Conservation (phyloP, 2,113 vertebrate genomes). For the Solenodon paradoxus region DNA sequence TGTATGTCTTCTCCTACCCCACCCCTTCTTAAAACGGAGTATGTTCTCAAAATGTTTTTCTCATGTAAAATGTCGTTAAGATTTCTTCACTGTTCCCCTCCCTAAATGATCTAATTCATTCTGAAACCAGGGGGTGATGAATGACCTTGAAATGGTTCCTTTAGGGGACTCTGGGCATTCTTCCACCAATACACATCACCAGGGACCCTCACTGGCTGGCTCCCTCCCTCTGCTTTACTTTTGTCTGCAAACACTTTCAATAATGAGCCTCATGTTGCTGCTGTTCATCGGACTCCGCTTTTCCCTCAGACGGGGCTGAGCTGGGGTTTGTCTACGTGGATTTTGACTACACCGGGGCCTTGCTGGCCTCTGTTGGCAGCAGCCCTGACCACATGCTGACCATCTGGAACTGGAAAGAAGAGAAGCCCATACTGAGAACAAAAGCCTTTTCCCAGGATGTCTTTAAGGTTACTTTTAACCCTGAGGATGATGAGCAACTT, state of each 20-base stretch:
- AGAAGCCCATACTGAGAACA: conserved; percentile 87
- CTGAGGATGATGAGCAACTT: conserved; percentile 88
- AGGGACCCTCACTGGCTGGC: too few relatives aligned
- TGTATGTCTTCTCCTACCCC: background rate
- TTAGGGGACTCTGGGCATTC: background rate
- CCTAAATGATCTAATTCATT: background rate
- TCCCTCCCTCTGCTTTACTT: background rate
- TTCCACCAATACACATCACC: background rate
- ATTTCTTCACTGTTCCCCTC: background rate
- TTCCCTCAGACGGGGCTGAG: conserved; percentile 88
- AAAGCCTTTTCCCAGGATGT: conserved; percentile 95
- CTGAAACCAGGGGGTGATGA: background rate
- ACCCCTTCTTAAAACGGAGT: background rate
- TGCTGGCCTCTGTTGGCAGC: conserved; percentile 91
- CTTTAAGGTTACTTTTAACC: conserved; percentile 92
- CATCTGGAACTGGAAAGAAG: conserved; percentile 94
- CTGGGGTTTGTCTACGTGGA: conserved; percentile 86
- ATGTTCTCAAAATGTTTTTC: background rate
- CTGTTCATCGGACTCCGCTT: background rate
- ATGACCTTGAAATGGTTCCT: background rate
- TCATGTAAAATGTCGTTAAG: background rate
- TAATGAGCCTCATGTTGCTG: background rate
- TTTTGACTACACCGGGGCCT: conserved; percentile 87
- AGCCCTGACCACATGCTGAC: conserved; percentile 92
- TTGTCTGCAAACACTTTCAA: background rate